These are phyloP conservation scores for Actinopyga echinites DNA, from an alignment of 53 echinoderm and acorn worm species.

Conservation along the genomic window DNA sequence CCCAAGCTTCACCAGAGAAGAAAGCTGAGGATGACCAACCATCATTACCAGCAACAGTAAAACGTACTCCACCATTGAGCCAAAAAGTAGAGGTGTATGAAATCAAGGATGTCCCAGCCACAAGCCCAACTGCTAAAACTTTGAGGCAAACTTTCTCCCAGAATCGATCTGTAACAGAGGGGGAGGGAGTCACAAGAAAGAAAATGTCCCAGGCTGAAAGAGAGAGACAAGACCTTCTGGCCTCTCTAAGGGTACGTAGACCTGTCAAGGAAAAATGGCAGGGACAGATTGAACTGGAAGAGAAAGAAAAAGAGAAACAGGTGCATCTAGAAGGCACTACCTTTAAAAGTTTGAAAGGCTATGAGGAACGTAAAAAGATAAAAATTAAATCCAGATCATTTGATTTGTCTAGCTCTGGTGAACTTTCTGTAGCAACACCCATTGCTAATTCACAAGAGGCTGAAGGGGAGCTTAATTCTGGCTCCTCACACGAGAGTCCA, in stretches of 20 bases:
- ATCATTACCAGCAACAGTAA: not conserved
- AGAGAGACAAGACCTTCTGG: conserved; percentile 52
- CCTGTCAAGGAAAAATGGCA: conserved; percentile 66
- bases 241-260: conserved; percentile 60
- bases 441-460: not conserved
- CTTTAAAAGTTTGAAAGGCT: conserved; percentile 44
- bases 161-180: conserved; percentile 17
- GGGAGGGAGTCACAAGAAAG: not conserved
- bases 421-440: conserved; percentile 40
- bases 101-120: conserved; percentile 3
- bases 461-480: not conserved
- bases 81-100: not conserved
- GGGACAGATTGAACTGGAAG: conserved; percentile 47
- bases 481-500: too few species aligned
- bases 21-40: too few species aligned
- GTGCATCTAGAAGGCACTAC: conserved; percentile 19
- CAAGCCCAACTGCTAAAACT: conserved; percentile 18
- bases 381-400: conserved; percentile 24
- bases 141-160: conserved; percentile 40
- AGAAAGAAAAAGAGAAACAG: conserved; percentile 40
- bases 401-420: conserved; percentile 40
- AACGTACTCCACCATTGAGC: conserved; percentile 49
- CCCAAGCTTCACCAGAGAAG: too few species aligned
- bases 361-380: conserved; percentile 54
- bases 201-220: conserved; percentile 47